Conservation (phyloP, 2,113 vertebrate species). For the Dicaeum eximium region DNA sequence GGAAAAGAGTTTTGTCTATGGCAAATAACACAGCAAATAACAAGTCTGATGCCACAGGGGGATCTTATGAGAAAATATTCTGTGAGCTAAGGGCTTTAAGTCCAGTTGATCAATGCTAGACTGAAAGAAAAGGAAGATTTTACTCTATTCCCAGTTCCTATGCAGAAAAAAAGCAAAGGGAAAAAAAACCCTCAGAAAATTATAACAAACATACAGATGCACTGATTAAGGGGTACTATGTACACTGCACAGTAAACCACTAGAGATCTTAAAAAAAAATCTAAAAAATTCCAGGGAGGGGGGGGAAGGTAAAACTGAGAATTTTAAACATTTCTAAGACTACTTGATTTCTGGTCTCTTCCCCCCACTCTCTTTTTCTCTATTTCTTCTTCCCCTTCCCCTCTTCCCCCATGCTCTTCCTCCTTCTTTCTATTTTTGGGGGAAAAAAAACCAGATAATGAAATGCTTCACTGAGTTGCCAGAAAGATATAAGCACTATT, state of each 20-base stretch:
- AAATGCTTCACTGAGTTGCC: not conserved
- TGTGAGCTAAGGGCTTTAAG: not conserved
- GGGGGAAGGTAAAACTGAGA: not conserved
- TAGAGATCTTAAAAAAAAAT: not conserved
- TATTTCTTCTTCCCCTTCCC: not conserved
- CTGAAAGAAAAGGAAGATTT: not conserved
- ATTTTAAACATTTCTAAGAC: not conserved
- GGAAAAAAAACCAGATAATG: not conserved
- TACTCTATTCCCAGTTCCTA: not conserved
- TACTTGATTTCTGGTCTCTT: not conserved
- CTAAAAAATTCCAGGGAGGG: rapidly evolving
- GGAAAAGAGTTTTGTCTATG: not conserved
- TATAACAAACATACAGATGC: not conserved
- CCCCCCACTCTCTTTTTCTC: not conserved
- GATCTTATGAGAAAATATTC: not conserved
- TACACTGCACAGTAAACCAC: not conserved
- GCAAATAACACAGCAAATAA: not conserved
- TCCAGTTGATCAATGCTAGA: not conserved
- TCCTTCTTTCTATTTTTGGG: not conserved
- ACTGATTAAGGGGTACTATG: not conserved
- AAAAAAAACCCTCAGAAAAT: not conserved
- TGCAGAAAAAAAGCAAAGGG: rapidly evolving
- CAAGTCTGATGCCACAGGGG: not conserved
- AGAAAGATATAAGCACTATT: not conserved
- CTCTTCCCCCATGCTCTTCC: not conserved